Percentiles rank a stretch among this genome's conserved stretches.
Evolutionary conservation across 37 sponge, comb jelly and placozoan species (phyloP).

Genomic region (Tethya wilhelma): DNA sequence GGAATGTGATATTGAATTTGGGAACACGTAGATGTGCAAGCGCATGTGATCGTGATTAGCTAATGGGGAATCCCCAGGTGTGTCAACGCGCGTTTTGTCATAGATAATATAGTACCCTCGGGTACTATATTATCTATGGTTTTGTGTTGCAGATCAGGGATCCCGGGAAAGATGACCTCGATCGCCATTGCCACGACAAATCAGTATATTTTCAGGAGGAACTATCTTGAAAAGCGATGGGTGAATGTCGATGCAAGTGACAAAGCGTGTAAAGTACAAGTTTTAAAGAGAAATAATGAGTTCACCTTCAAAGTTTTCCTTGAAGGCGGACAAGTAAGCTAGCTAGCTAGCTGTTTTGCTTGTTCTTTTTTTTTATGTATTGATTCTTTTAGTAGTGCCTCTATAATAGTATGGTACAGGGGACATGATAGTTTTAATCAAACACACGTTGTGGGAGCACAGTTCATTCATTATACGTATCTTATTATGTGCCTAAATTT

Average conservation of each 20-base stretch:
- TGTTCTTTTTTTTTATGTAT: background rate
- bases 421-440: too few species aligned
- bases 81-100: too few species aligned
- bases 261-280: background rate
- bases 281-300: conserved; percentile 20
- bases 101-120: too few species aligned
- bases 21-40: too few species aligned
- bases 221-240: conserved; percentile 26
- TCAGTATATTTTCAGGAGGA: conserved; percentile 13
- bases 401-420: background rate
- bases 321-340: background rate
- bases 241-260: conserved; percentile 4
- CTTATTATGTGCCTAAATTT: too few species aligned
- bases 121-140: too few species aligned
- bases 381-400: too few species aligned
- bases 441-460: too few species aligned
- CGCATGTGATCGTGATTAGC: too few species aligned
- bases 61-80: too few species aligned
- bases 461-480: too few species aligned
- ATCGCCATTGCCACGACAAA: background rate
- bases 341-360: background rate
- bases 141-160: background rate
- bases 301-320: background rate
- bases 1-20: too few species aligned
- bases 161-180: background rate